Percentiles rank a stretch among this genome's conserved stretches.
phyloP scores from a whole-genome alignment of 2,797 vertebrate genomes.

The Semotilus atromaculatus region DNA sequence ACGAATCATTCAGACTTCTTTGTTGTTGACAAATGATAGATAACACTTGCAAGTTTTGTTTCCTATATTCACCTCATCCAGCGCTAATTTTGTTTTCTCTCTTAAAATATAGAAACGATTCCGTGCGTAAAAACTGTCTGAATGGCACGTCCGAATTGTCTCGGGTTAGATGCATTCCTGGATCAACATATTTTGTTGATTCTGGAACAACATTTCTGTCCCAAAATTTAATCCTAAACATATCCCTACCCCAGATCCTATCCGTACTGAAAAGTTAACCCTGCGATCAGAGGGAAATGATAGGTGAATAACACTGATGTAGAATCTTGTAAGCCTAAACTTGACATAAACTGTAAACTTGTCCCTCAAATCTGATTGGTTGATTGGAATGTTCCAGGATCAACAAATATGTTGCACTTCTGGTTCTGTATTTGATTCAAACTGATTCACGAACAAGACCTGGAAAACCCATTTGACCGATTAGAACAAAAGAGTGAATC shows the following conservation, averaged over 20 bases:
- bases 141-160: background rate
- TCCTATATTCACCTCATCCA: background rate
- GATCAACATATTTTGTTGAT: background rate
- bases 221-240: background rate
- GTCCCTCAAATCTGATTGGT: background rate
- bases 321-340: background rate
- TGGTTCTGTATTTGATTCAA: background rate
- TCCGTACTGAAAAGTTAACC: background rate
- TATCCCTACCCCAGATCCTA: background rate
- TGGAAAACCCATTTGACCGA: background rate
- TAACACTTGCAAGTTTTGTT: background rate
- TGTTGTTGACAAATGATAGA: background rate
- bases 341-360: background rate
- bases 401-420: background rate
- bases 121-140: background rate
- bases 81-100: background rate
- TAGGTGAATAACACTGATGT: background rate
- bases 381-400: background rate
- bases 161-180: too few species aligned
- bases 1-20: background rate
- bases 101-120: background rate
- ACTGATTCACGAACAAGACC: background rate
- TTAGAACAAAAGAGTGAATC: background rate
- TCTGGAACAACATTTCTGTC: background rate
- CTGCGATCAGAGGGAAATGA: background rate